Conservation (phyloP, 1,140 invertebrate species). For the silkworm (Bombyx mori) region ASM3026992v2 NC_085127.1:2977501-2978000, state of each 20-base stretch:
- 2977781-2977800: slow-evolving; percentile 56
- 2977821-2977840: slow-evolving; percentile 40
- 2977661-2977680: slow-evolving; percentile 44
- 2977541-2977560: too few species aligned
- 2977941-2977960: too few species aligned
- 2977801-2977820: slow-evolving; percentile 56
- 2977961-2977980: too few species aligned
- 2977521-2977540: too few species aligned
- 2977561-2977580: too few species aligned
- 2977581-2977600: too few species aligned
- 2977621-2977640: slow-evolving; percentile 13
- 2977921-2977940: too few species aligned
- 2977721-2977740: slow-evolving; percentile 47
- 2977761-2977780: slow-evolving; percentile 45
- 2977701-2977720: slow-evolving; percentile 27
- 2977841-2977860: slow-evolving; percentile 42
- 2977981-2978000: too few species aligned
- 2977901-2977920: too few species aligned
- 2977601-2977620: too few species aligned
- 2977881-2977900: not conserved
- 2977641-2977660: slow-evolving; percentile 47
- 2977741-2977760: slow-evolving; percentile 56
- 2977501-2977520: too few species aligned
- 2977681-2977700: slow-evolving; percentile 49
- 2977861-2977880: slow-evolving; percentile 53